Evolutionary conservation across 1,140 invertebrate species (phyloP), one percentile per base, ranked within the genome.

Genomic region (Notospermus geniculatus): DNA sequence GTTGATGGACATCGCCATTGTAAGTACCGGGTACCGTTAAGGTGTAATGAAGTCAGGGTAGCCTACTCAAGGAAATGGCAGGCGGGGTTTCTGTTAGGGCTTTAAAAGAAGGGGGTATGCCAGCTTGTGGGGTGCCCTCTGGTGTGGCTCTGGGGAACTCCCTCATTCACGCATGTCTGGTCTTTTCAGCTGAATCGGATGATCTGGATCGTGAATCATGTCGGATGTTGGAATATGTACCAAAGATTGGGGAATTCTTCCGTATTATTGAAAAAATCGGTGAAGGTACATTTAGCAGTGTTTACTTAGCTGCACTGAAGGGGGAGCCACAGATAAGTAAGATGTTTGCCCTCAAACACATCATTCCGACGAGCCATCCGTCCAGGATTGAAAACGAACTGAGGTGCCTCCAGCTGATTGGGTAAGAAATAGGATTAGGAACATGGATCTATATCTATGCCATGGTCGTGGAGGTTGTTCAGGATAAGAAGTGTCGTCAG

Each of bases 341-440:
- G 29, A 54, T 71, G 64, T 91, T 89, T 83, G 91, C 91, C 1
- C 84, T 93, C 25, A 93, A 93, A 76, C 88, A 92, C 77, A 84
- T 92, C 29, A 87, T 92, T 64, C 91, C 91, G 11, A 92, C 90
- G 41, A 89, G 87, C 67, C 89, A 91, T 76, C 90, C 90, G 2
- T 84, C 85, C 41, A 83, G 90, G 43, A 88, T 91, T 63, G 86
- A 88, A 76, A 87, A 87, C 69, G 91, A 93, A 83, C 79, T 92
- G 30, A 83, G 86, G 66, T 92, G 90, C 75, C 83, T 93, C 56
- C 86, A 88, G 65, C 84, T 90, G 62, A 90, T 93, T 71, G 91
- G 91, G 89, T 90, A 80, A 77, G 74, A 77, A 11, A 36, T 36
- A 36, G 15, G 32, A 36, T 36, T 36, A 36, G n/a, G n/a, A n/a